These are phyloP conservation scores for Hyles euphorbiae DNA, from an alignment of 1,140 invertebrate species.

Conservation along the genomic window DNA sequence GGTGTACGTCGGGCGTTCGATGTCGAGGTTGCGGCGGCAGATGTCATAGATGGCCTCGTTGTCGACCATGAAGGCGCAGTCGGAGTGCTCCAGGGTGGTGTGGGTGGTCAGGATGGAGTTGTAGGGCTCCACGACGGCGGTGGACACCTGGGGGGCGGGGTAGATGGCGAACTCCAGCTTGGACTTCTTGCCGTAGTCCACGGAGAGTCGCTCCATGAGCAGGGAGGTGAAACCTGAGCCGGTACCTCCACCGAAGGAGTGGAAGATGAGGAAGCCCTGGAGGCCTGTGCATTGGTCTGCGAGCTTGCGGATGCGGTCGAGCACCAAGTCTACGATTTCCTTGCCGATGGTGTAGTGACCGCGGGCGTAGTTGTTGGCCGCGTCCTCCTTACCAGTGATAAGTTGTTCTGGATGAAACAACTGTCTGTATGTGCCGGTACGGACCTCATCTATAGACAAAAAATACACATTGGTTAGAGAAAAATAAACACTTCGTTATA, in stretches of 20 bases:
- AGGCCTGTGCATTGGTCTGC: conserved; percentile 92
- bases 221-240: conserved; percentile 93
- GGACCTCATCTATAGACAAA: conserved; percentile 79
- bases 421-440: conserved; percentile 89
- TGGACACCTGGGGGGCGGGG: conserved; percentile 91
- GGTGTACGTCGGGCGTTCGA: conserved; percentile 89
- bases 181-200: conserved; percentile 93
- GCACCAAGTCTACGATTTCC: conserved; percentile 88
- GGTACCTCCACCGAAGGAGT: conserved; percentile 93
- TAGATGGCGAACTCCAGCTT: conserved; percentile 94
- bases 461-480: conserved; percentile 14
- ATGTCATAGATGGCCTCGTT: conserved; percentile 92
- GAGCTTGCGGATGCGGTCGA: conserved; percentile 87
- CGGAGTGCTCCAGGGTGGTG: conserved; percentile 91
- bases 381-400: conserved; percentile 92
- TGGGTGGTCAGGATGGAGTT: conserved; percentile 90
- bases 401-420: conserved; percentile 91
- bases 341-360: conserved; percentile 95
- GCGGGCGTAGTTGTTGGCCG: conserved; percentile 92
- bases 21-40: conserved; percentile 91
- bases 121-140: conserved; percentile 94
- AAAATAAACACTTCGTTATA: conserved; percentile 1
- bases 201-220: conserved; percentile 91
- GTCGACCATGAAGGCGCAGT: conserved; percentile 93
- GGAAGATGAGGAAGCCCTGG: conserved; percentile 94